These are phyloP conservation scores for Euproctis similis DNA, from an alignment of 2,888 invertebrate genomes.

Conservation along the genomic window DNA sequence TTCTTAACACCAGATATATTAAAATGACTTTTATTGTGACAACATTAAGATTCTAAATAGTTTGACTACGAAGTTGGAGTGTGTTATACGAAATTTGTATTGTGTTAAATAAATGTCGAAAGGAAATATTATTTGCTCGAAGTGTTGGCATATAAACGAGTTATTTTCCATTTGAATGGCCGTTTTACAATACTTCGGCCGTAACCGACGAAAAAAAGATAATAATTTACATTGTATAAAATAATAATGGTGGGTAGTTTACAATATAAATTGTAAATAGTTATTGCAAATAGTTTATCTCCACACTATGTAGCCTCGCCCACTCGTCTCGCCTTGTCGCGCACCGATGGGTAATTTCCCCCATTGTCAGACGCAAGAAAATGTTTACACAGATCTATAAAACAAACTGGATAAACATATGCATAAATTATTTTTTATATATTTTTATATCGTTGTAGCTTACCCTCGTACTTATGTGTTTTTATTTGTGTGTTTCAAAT, in stretches of 20 bases:
- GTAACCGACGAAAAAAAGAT: not conserved
- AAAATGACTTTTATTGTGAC: too few relatives aligned
- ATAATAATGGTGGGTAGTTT: not conserved
- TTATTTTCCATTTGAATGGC: too few relatives aligned
- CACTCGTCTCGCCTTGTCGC: conserved; percentile 49
- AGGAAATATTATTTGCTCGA: not conserved
- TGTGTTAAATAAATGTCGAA: not conserved
- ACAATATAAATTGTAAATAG: not conserved
- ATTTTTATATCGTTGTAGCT: too few relatives aligned
- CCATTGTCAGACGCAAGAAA: conserved; percentile 69
- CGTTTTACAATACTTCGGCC: too few relatives aligned
- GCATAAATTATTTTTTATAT: too few relatives aligned
- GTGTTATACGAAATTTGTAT: too few relatives aligned
- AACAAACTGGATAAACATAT: conserved; percentile 18
- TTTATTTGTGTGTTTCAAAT: too few relatives aligned
- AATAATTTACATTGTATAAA: not conserved
- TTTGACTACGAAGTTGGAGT: too few relatives aligned
- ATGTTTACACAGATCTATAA: conserved; percentile 29
- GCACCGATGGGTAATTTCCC: conserved; percentile 67
- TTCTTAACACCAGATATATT: too few relatives aligned
- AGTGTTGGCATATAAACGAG: not conserved
- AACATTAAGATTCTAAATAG: too few relatives aligned
- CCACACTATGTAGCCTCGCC: conserved; percentile 31
- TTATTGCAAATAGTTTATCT: conserved; percentile 22
- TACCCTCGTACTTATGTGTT: too few relatives aligned